phyloP scores from a whole-genome alignment of 2,888 invertebrate species.

The Alsophila aescularia region DNA sequence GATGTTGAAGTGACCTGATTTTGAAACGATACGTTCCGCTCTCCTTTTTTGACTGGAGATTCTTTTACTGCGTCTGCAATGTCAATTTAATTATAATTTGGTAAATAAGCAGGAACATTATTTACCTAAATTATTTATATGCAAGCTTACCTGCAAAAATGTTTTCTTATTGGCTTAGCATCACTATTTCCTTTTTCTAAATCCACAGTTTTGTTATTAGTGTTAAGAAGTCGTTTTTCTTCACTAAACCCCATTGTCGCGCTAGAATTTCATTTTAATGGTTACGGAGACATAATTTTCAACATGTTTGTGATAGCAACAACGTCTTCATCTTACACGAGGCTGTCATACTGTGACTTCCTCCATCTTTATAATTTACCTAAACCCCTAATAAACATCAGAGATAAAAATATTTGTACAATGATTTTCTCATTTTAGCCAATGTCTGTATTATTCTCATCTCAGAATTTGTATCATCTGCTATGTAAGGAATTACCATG shows the following conservation, averaged over 20 bases:
- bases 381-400: slow-evolving; percentile 34
- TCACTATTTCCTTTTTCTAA: slow-evolving; percentile 24
- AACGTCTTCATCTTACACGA: slow-evolving; percentile 26
- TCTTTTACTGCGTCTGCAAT: slow-evolving; percentile 42
- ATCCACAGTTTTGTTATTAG: slow-evolving; percentile 14
- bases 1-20: slow-evolving; percentile 94
- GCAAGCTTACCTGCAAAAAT: slow-evolving; percentile 28
- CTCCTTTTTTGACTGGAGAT: slow-evolving; percentile 45
- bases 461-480: neutral
- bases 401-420: slow-evolving; percentile 39
- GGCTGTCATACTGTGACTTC: slow-evolving; percentile 28
- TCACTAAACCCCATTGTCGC: slow-evolving; percentile 19
- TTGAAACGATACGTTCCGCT: slow-evolving; percentile 87
- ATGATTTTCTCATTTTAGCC: slow-evolving; percentile 13
- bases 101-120: slow-evolving; percentile 2
- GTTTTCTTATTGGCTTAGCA: slow-evolving; percentile 10
- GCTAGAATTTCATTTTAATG: neutral
- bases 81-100: neutral
- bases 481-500: neutral
- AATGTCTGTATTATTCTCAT: slow-evolving; percentile 1
- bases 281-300: neutral
- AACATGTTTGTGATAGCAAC: neutral
- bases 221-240: slow-evolving; percentile 12
- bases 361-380: slow-evolving; percentile 28
- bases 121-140: neutral